Evolutionary conservation across 2,113 vertebrate genomes (phyloP), one percentile per base, ranked within the genome.

Genomic region (Agelaius phoeniceus): DNA sequence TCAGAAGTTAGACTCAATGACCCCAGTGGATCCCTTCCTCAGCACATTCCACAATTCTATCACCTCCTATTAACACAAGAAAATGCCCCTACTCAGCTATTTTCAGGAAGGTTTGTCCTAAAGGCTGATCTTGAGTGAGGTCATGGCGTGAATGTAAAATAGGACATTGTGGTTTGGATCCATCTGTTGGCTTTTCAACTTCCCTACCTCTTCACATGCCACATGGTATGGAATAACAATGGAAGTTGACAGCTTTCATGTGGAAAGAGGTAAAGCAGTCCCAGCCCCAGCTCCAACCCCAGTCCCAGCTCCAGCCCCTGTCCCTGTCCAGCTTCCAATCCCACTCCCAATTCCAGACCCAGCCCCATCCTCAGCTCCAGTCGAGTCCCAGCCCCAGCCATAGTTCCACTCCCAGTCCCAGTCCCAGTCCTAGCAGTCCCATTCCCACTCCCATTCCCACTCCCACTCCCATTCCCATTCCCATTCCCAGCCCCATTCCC

Each of bases 341-440:
- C 51, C 18, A 61, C 4, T 20, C 18, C 39, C 30, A 54, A 35
- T 15, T 30, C 44, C 18, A 55, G 13, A 3, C 18, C 37, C 52
- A 51, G 26, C 26, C 16, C 28, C 52, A 54, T 7, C 11, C n/a
- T 18, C n/a, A 33, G 3, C 3, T 9, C 16, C 44, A 68, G 23
- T 6, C 20, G 26, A 51, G 11, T 2, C 21, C 9, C 13, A 23
- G 33, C 2, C 8, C 14, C 10, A 46, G 6, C 1, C 12, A 14
- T 9, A 49, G 48, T 49, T 8, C 7, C 30, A 67, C 3, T 9
- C 5, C 28, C 22, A 41, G 3, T 1, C 14, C 24, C 21, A n/a
- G 21, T 8, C 52, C 28, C 28, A 33, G 4, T 1, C 5, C 28
- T 19, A 39, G 1, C 19, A 43, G 16, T 4, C 14, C 33, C 41